A percentile compares a stretch with the other conserved stretches of the same genome.
Conservation (phyloP, 2,113 vertebrate species). For the Anas platyrhynchos region DNA sequence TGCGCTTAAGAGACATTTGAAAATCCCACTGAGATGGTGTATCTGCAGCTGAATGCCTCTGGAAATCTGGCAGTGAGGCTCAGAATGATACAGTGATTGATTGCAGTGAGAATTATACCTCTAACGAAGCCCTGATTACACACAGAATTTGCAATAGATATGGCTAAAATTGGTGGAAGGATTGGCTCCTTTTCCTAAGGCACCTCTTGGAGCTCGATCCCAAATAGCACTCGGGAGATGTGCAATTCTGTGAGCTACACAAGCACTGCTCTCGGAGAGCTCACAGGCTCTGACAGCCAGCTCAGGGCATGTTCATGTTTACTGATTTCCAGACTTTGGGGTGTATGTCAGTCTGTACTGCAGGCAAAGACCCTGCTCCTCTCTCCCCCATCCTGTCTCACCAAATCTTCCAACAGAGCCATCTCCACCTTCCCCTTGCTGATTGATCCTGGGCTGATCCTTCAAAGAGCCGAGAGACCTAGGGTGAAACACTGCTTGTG, state of each 20-base stretch:
- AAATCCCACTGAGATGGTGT: conserved; percentile 48
- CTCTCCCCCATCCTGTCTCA: not conserved
- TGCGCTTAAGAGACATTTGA: conserved; percentile 54
- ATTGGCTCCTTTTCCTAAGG: not conserved
- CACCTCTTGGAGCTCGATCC: not conserved
- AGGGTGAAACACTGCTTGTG: not conserved
- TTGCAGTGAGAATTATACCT: conserved; percentile 34
- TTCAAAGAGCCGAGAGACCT: not conserved
- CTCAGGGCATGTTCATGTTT: not conserved
- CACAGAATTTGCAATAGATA: conserved; percentile 16
- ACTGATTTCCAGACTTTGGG: not conserved
- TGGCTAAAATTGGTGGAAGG: not conserved
- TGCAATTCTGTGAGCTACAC: not conserved
- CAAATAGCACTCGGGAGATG: not conserved
- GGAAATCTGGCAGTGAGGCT: conserved; percentile 31
- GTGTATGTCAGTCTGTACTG: not conserved
- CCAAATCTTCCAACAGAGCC: not conserved
- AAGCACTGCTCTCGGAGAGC: not conserved
- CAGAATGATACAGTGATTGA: conserved; percentile 40
- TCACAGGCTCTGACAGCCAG: not conserved
- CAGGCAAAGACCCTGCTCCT: not conserved
- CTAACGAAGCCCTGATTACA: conserved; percentile 35
- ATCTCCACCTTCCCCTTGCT: not conserved
- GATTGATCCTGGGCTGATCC: not conserved
- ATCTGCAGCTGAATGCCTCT: conserved; percentile 43